Percentiles rank a stretch among this genome's conserved stretches.
These are phyloP conservation scores for Calcarius lapponicus DNA, from an alignment of 2,797 vertebrate species.

Conservation along the genomic window DNA sequence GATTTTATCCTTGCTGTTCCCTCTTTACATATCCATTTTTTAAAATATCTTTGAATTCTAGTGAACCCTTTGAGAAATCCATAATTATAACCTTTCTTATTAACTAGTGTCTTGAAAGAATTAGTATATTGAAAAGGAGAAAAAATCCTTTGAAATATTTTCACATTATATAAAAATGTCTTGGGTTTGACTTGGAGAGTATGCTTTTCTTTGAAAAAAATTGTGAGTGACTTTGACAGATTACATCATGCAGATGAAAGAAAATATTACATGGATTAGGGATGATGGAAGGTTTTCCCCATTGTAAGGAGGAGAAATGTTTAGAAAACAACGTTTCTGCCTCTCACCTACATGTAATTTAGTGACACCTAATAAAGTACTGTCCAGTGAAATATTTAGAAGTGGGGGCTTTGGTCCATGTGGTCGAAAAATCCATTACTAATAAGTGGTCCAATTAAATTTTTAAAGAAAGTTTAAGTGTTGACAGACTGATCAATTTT, in stretches of 20 bases:
- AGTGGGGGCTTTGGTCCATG: background rate
- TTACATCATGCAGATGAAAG: background rate
- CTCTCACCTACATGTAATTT: background rate
- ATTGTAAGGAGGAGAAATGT: background rate
- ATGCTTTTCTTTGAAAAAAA: background rate
- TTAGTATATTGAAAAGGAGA: background rate
- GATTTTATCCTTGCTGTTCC: background rate
- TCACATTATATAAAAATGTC: background rate
- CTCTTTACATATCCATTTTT: background rate
- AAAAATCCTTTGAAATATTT: background rate
- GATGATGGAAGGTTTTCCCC: background rate
- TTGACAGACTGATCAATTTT: background rate
- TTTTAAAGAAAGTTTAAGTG: background rate
- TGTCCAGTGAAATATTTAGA: background rate
- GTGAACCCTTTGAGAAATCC: background rate
- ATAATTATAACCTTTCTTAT: background rate
- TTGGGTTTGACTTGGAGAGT: background rate
- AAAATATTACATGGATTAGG: background rate
- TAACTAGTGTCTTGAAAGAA: background rate
- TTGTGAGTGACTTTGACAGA: rapidly evolving
- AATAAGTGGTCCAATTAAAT: background rate
- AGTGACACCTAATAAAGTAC: background rate
- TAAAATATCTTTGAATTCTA: background rate
- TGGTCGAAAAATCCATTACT: too few species aligned
- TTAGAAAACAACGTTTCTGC: background rate